Evolutionary conservation across 2,797 vertebrate genomes (phyloP).

Genomic region (Phaenicophaeus curvirostris): DNA sequence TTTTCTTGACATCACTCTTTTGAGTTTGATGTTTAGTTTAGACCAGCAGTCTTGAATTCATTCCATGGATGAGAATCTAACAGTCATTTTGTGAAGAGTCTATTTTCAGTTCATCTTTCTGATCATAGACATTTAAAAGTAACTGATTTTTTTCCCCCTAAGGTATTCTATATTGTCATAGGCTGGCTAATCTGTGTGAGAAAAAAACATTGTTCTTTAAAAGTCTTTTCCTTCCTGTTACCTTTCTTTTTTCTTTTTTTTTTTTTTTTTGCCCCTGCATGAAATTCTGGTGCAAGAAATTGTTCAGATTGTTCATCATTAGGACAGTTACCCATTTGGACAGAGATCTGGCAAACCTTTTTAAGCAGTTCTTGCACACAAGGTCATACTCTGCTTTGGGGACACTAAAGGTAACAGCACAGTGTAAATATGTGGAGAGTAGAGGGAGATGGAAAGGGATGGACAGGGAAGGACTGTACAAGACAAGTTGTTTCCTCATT

Average conservation of each 20-base stretch:
- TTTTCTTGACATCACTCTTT: neutral
- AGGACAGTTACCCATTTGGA: neutral
- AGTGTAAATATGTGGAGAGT: neutral
- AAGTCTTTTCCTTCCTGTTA: neutral
- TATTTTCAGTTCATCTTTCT: neutral
- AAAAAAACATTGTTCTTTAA: neutral
- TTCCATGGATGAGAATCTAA: accelerated
- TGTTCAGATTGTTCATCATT: neutral
- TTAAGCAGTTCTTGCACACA: neutral
- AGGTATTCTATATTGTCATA: neutral
- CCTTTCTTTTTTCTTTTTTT: neutral
- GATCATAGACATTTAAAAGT: neutral
- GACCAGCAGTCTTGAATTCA: neutral
- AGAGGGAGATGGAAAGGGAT: neutral
- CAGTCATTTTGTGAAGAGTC: neutral
- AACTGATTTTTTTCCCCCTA: neutral
- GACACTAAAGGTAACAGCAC: neutral
- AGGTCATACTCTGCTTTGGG: neutral
- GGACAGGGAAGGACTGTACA: neutral
- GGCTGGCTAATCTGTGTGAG: neutral
- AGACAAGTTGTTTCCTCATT: neutral
- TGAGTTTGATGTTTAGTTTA: neutral
- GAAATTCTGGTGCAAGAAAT: neutral
- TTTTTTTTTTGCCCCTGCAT: no score
- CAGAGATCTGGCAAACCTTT: neutral